Evolutionary conservation across 2,888 invertebrate genomes (phyloP).

Genomic region (Diaperis boleti): DNA sequence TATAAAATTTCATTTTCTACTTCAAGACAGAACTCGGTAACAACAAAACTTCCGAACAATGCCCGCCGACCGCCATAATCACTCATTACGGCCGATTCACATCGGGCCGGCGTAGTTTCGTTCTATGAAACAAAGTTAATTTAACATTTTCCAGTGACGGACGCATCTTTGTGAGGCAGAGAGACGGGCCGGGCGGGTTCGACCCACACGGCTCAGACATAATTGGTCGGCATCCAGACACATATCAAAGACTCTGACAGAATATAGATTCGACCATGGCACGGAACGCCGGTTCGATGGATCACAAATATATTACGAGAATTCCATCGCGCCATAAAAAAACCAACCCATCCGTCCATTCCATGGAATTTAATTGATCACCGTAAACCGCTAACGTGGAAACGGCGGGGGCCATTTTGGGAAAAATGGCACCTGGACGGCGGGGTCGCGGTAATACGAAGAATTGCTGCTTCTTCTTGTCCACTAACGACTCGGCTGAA

Average conservation of each 20-base stretch:
- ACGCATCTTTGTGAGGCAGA: conserved; percentile 51
- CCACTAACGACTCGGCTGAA: too few relatives aligned
- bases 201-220: conserved; percentile 64
- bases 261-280: conserved; percentile 58
- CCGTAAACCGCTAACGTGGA: conserved; percentile 1
- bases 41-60: conserved; percentile 7
- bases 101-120: conserved; percentile 34
- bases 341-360: conserved; percentile 31
- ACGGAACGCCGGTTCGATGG: conserved; percentile 48
- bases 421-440: neutral
- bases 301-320: conserved; percentile 40
- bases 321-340: conserved; percentile 27
- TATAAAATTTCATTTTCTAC: too few relatives aligned
- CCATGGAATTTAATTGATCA: conserved; percentile 36
- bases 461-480: too few relatives aligned
- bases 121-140: conserved; percentile 56
- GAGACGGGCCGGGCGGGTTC: conserved; percentile 61
- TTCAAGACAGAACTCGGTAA: too few relatives aligned
- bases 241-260: conserved; percentile 60
- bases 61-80: conserved; percentile 17
- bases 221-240: conserved; percentile 65
- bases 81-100: conserved; percentile 39
- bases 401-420: neutral
- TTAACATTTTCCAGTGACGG: conserved; percentile 60
- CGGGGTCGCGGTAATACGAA: too few relatives aligned